Evolutionary conservation across 1,140 invertebrate species (phyloP).

Genomic region (Drosophila sechellia): DNA sequence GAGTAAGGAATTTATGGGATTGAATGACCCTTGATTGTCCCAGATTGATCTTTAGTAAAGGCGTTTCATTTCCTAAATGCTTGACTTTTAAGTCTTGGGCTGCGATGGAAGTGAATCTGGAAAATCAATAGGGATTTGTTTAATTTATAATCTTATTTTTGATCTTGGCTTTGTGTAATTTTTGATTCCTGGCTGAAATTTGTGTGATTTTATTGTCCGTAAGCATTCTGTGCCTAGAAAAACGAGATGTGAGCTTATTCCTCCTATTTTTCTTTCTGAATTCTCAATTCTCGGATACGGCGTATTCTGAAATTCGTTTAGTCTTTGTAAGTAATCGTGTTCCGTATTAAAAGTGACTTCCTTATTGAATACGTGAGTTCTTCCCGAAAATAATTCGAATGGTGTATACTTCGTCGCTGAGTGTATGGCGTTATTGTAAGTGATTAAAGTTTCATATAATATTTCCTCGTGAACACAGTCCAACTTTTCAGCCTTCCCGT

Average conservation of each 20-base stretch:
- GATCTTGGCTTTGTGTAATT: not conserved
- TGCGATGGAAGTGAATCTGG: not conserved
- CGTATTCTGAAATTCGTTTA: too few relatives aligned
- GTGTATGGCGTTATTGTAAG: too few relatives aligned
- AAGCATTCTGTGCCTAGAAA: slow-evolving; percentile 6
- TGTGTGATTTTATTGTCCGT: slow-evolving; percentile 1
- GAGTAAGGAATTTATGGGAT: not conserved
- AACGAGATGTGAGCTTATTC: slow-evolving; percentile 10
- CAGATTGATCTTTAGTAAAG: not conserved
- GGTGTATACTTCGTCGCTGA: too few relatives aligned
- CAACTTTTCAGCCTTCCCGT: too few relatives aligned
- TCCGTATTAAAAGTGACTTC: too few relatives aligned
- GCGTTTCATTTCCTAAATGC: not conserved
- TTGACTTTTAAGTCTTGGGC: slow-evolving; percentile 6
- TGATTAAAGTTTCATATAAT: too few relatives aligned
- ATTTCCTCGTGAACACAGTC: too few relatives aligned
- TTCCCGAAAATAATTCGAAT: too few relatives aligned
- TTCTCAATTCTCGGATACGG: not conserved
- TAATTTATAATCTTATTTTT: not conserved
- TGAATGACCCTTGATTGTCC: slow-evolving; percentile 6
- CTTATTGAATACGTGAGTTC: too few relatives aligned
- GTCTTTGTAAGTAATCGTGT: too few relatives aligned
- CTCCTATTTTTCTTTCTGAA: slow-evolving; percentile 7
- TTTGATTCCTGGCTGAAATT: slow-evolving; percentile 3
- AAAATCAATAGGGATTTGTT: too few relatives aligned